Evolutionary conservation across 1,140 invertebrate genomes (phyloP), one percentile per base, ranked within the genome.

Genomic region (Anagrus nilaparvatae): DNA sequence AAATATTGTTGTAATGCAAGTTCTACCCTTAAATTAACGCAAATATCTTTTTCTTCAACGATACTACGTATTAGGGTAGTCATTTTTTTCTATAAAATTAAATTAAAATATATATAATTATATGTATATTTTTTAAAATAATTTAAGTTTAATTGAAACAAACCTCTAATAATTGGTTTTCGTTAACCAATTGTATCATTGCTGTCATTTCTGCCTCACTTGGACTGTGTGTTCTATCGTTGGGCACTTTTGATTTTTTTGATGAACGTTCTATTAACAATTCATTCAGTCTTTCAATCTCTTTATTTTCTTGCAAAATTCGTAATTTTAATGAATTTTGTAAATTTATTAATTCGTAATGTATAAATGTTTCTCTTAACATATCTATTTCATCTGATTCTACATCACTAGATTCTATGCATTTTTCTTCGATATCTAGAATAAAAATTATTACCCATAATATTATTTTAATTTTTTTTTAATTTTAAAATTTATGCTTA

Each of bases 41-140:
- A 79, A 2, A 76, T 76, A 23, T 77, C 73, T 42, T 76, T 71
- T 49, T 81, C 78, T 56, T 81, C 78, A 71, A 80, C 58, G 73
- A 78, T 62, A 72, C 77, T 64, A 60, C 74, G 42, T 68, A 75
- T 54, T 71, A 67, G 58, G 59, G 76, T 63, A 65, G 61, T 64
- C 77, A 76, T 63, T 71, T 81, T 64, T 77, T 78, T 66, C 65
- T 67, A 32, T 28, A 53, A 54, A 39, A 41, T 18, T 33, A 39
- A 32, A 51, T 40, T 13, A 21, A 41, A 18, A 35, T 29, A 32
- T 23, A 38, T n/a, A 42, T 43, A 30, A 30, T 10, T 30, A 13
- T 5, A 10, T 10, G 2, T 30, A 30, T 30, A 13, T 12, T 12
- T 31, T 31, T 10, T 12, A 7, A 31, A 13, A 31, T 8, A 10